Conservation (phyloP, 2,113 vertebrate species). For the Calonectris borealis region DNA sequence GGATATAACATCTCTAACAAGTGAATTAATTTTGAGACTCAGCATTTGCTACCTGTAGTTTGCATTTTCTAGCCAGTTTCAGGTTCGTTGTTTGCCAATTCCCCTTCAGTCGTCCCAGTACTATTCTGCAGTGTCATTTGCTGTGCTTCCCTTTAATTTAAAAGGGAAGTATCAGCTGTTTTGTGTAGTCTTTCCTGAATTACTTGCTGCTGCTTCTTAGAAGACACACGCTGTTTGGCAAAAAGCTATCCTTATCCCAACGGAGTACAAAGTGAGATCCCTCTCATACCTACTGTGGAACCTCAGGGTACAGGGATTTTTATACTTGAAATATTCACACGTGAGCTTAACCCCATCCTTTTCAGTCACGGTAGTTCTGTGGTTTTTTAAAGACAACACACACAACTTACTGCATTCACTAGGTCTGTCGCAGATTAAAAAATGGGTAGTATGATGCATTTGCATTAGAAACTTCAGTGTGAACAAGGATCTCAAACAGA, state of each 20-base stretch:
- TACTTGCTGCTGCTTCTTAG: background rate
- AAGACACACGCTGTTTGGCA: background rate
- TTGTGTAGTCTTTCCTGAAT: background rate
- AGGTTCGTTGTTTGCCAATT: background rate
- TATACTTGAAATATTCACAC: background rate
- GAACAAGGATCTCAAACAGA: background rate
- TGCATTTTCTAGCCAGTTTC: background rate
- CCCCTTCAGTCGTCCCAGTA: background rate
- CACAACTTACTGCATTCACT: background rate
- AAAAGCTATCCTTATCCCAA: background rate
- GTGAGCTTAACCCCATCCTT: background rate
- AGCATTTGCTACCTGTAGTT: background rate
- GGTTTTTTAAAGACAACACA: background rate
- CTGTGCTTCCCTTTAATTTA: background rate
- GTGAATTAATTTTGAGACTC: background rate
- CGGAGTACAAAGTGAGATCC: background rate
- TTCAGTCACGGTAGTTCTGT: background rate
- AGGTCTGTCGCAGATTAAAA: background rate
- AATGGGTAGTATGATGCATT: background rate
- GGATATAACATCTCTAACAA: background rate
- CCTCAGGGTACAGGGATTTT: background rate
- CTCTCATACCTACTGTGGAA: background rate
- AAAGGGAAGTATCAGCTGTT: background rate
- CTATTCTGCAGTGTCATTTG: background rate
- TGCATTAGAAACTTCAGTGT: background rate